Conservation (phyloP, 2,888 invertebrate genomes). For the Drosophila anomalata region DNA sequence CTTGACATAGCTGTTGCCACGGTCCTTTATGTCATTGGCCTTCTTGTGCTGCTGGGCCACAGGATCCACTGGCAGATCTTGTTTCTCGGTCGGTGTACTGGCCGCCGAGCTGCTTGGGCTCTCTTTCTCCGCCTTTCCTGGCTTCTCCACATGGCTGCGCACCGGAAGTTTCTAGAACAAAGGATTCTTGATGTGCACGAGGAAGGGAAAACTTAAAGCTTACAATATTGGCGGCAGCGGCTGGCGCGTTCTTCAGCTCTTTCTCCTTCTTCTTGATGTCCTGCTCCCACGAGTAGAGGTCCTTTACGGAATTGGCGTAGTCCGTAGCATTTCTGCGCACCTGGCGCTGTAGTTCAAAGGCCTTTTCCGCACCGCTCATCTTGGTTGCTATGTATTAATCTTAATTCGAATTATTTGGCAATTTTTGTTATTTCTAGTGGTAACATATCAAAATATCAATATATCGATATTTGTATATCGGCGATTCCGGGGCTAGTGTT, state of each 20-base stretch:
- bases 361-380: conserved; percentile 63
- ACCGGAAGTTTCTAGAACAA: conserved; percentile 53
- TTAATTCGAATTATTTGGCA: conserved; percentile 9
- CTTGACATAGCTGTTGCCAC: conserved; percentile 93
- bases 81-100: conserved; percentile 71
- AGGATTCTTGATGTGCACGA: not conserved
- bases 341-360: conserved; percentile 83
- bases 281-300: conserved; percentile 82
- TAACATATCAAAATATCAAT: too few species aligned
- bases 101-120: conserved; percentile 50
- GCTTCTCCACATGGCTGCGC: conserved; percentile 60
- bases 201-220: conserved; percentile 25
- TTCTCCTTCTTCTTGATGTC: conserved; percentile 82
- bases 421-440: conserved; percentile 15
- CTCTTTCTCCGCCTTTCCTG: not conserved
- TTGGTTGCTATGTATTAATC: conserved; percentile 7
- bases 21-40: conserved; percentile 81
- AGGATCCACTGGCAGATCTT: conserved; percentile 61
- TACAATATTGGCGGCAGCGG: conserved; percentile 46
- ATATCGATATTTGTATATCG: too few species aligned
- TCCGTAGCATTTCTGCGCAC: conserved; percentile 80
- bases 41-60: conserved; percentile 68
- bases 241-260: conserved; percentile 60
- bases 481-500: too few species aligned
- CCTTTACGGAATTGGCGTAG: conserved; percentile 72